Conservation (phyloP, 2,113 vertebrate species). For the Nyctereutes procyonoides region DNA sequence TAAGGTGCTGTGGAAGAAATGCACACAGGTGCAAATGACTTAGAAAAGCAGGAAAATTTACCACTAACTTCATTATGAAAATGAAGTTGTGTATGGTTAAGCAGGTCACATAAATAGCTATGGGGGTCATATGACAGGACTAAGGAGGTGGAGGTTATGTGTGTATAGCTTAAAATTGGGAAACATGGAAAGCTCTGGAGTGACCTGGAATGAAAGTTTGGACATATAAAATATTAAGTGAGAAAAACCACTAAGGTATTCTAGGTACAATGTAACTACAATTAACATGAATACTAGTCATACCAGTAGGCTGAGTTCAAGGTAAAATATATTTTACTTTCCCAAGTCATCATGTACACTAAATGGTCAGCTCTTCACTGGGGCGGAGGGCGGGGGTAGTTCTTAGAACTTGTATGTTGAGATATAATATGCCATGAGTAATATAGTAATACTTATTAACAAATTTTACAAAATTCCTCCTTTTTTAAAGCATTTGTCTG, state of each 20-base stretch:
- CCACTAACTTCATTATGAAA: conserved; percentile 55
- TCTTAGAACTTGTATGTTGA: neutral
- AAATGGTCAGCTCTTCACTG: neutral
- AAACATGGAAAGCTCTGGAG: neutral
- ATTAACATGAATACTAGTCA: neutral
- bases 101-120: conserved; percentile 23
- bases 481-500: neutral
- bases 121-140: neutral
- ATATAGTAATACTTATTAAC: neutral
- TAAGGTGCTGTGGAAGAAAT: conserved; percentile 56
- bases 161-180: neutral
- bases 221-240: neutral
- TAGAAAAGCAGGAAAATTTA: conserved; percentile 44
- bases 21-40: conserved; percentile 57
- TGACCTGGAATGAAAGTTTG: neutral
- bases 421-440: neutral
- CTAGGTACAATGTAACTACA: neutral
- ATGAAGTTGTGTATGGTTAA: conserved; percentile 13
- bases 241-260: neutral
- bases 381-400: no score
- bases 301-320: neutral
- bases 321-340: neutral
- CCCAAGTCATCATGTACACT: neutral
- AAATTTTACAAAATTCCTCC: neutral
- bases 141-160: neutral